Conservation (phyloP, 1,140 invertebrate genomes). For the Meloidogyne floridensis region DNA sequence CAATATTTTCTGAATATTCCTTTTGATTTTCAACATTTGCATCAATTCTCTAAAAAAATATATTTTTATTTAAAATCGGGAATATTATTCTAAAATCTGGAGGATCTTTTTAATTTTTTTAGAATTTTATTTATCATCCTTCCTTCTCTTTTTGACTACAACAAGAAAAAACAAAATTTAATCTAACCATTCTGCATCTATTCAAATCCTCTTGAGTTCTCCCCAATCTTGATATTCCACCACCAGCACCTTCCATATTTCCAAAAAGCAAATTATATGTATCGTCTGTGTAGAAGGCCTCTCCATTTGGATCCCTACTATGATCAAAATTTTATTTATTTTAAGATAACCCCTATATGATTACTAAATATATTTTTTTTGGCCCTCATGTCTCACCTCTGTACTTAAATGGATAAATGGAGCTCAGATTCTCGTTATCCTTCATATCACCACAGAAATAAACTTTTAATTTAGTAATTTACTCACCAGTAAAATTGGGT, state of each 20-base stretch:
- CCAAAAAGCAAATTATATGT: constrained; percentile 57
- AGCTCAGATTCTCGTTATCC: too few relatives aligned
- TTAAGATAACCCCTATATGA: not conserved
- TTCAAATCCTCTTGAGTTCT: constrained; percentile 63
- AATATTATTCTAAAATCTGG: too few relatives aligned
- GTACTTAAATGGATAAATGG: too few relatives aligned
- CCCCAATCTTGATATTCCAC: constrained; percentile 54
- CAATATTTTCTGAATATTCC: constrained; percentile 64
- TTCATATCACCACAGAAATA: too few relatives aligned
- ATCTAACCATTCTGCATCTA: constrained; percentile 55
- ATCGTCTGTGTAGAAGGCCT: constrained; percentile 49
- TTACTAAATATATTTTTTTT: too few relatives aligned
- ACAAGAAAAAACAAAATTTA: not conserved
- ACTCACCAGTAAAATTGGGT: not conserved
- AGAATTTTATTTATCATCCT: too few relatives aligned
- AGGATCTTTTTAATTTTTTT: too few relatives aligned
- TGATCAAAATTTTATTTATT: constrained; percentile 4
- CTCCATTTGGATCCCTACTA: constrained; percentile 58
- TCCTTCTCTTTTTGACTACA: too few relatives aligned
- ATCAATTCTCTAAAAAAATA: constrained; percentile 54
- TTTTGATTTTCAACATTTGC: constrained; percentile 63
- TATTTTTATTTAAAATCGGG: not conserved
- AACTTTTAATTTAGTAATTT: too few relatives aligned
- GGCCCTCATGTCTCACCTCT: too few relatives aligned
- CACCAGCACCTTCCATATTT: constrained; percentile 45